A percentile compares a stretch with the other conserved stretches of the same genome.
Evolutionary conservation across 2,888 invertebrate species (phyloP).

Genomic region (Tubulanus polymorphus): DNA sequence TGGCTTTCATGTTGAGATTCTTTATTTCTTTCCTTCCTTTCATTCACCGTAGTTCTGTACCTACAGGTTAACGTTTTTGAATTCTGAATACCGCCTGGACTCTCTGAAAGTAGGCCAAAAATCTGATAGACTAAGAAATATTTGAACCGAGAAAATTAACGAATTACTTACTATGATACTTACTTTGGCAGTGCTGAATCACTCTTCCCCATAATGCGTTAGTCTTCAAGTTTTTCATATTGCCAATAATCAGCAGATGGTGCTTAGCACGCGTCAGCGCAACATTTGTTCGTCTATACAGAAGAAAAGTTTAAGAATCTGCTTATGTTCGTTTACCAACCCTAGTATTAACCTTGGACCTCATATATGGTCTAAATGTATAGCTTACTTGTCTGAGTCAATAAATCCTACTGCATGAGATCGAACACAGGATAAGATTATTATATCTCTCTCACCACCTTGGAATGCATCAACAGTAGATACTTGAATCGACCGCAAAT

Average conservation of each 20-base stretch:
- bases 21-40: too few species aligned
- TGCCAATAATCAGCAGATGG: constrained; percentile 40
- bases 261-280: constrained; percentile 39
- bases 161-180: too few species aligned
- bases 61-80: too few species aligned
- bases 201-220: constrained; percentile 35
- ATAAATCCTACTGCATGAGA: constrained; percentile 35
- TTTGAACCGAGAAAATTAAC: too few species aligned
- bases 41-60: too few species aligned
- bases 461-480: constrained; percentile 47
- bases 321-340: neutral
- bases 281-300: constrained; percentile 37
- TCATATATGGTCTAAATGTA: neutral
- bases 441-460: constrained; percentile 40
- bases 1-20: too few species aligned
- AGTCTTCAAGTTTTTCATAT: constrained; percentile 27
- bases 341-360: neutral
- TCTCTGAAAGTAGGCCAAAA: too few species aligned
- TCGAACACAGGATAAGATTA: constrained; percentile 40
- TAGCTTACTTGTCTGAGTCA: constrained; percentile 37
- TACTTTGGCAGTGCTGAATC: constrained; percentile 32
- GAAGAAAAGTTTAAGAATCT: neutral
- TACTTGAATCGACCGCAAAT: constrained; percentile 30
- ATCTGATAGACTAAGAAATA: too few species aligned
- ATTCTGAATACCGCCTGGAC: too few species aligned